Evolutionary conservation across 2,888 invertebrate species (phyloP).

Genomic region (Ptilodon capucinus): DNA sequence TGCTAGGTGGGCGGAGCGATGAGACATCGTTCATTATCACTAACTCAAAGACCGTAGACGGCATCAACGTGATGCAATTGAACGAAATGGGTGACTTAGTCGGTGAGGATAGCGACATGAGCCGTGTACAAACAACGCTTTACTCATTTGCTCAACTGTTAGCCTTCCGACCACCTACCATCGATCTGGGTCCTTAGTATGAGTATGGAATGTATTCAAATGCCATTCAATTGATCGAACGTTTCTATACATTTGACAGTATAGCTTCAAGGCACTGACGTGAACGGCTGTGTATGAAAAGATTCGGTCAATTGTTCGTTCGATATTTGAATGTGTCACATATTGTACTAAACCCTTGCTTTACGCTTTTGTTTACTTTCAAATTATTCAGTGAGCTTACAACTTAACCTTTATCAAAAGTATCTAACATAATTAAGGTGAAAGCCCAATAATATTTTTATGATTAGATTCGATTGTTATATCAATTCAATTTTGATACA

Average conservation of each 20-base stretch:
- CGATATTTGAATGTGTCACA: no score
- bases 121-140: slow-evolving; percentile 44
- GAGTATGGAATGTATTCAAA: no score
- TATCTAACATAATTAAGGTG: neutral
- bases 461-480: neutral
- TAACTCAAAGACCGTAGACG: slow-evolving; percentile 56
- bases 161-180: slow-evolving; percentile 79
- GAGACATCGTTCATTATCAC: slow-evolving; percentile 45
- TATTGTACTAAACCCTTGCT: no score
- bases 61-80: slow-evolving; percentile 72
- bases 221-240: no score
- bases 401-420: neutral
- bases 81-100: slow-evolving; percentile 77
- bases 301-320: no score
- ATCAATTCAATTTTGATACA: neutral
- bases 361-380: slow-evolving; percentile 38
- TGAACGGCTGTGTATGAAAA: no score
- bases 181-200: no score
- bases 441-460: neutral
- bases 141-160: slow-evolving; percentile 55
- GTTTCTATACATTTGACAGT: no score
- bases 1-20: slow-evolving; percentile 81
- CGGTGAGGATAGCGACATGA: slow-evolving; percentile 55
- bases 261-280: no score
- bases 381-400: neutral